phyloP scores from a whole-genome alignment of 53 echinoderm and acorn worm species.

The Holothuria scabra region DNA sequence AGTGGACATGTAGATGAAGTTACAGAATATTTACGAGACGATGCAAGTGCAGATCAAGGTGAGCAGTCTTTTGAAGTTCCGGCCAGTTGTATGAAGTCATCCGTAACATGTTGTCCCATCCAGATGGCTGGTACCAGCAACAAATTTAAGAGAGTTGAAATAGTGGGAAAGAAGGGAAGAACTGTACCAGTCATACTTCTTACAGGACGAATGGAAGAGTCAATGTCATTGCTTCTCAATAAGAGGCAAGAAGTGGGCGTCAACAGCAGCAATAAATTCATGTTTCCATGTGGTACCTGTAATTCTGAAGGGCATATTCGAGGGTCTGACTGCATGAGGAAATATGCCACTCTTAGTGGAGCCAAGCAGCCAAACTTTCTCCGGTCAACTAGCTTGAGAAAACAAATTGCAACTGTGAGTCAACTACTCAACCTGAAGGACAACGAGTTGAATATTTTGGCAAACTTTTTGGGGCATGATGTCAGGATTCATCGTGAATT shows the following conservation, averaged over 20 bases:
- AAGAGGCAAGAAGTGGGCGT: constrained; percentile 57
- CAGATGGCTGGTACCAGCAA: no score
- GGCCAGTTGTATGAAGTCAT: no score
- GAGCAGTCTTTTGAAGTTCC: no score
- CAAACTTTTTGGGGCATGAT: constrained; percentile 78
- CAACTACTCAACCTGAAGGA: constrained; percentile 75
- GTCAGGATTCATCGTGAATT: constrained; percentile 71
- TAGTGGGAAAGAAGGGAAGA: constrained; percentile 51
- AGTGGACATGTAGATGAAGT: no score
- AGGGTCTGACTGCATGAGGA: constrained; percentile 68
- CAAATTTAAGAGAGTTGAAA: constrained; percentile 48
- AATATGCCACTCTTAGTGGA: constrained; percentile 57
- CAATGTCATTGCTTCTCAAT: constrained; percentile 46
- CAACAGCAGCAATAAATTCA: constrained; percentile 50
- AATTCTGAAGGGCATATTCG: constrained; percentile 57
- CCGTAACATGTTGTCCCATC: no score
- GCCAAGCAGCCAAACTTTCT: constrained; percentile 52
- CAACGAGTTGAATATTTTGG: constrained; percentile 76
- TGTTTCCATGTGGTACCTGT: constrained; percentile 55
- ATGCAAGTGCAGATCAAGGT: no score
- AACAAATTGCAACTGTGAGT: constrained; percentile 67
- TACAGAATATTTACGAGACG: no score
- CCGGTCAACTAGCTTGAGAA: constrained; percentile 68
- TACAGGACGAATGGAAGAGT: constrained; percentile 53
- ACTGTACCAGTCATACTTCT: constrained; percentile 80